Evolutionary conservation across 92 coral and sea anemone species (phyloP).

Genomic region (Muricea muricata): DNA sequence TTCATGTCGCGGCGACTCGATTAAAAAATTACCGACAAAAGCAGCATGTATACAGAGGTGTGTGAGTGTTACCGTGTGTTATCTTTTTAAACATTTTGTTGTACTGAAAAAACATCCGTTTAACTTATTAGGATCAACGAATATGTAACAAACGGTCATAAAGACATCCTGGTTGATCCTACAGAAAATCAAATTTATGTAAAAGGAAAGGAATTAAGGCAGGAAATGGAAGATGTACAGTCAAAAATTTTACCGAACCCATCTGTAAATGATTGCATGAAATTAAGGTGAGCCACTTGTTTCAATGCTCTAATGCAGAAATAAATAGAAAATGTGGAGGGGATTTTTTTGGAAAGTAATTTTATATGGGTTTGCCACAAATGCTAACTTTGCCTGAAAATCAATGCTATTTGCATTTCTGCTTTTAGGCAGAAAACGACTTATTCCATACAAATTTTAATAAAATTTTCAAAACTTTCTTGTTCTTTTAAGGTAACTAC

Average conservation of each 20-base stretch:
- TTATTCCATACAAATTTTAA: too few relatives aligned
- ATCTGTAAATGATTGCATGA: not conserved
- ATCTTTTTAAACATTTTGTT: too few relatives aligned
- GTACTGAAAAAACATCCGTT: too few relatives aligned
- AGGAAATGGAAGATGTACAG: not conserved
- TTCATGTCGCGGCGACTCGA: constrained; percentile 30
- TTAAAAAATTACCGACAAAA: constrained; percentile 31
- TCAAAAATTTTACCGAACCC: not conserved
- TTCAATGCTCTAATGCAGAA: too few relatives aligned
- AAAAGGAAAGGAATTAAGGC: constrained; percentile 16
- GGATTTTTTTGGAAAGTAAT: too few relatives aligned
- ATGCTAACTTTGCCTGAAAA: too few relatives aligned
- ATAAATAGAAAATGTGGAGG: too few relatives aligned
- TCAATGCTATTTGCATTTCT: not conserved
- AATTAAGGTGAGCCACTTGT: too few relatives aligned
- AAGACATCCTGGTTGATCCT: constrained; percentile 35
- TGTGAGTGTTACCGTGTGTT: too few relatives aligned
- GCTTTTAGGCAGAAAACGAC: too few relatives aligned
- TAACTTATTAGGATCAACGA: constrained; percentile 29
- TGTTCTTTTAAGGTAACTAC: not conserved
- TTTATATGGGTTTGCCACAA: too few relatives aligned
- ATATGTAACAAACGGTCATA: constrained; percentile 32
- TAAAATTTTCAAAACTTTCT: not conserved
- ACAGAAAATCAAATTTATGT: constrained; percentile 17
- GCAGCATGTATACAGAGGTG: constrained; percentile 41